phyloP scores from a whole-genome alignment of 2,888 invertebrate genomes.

The Acanthosoma haemorrhoidale region DNA sequence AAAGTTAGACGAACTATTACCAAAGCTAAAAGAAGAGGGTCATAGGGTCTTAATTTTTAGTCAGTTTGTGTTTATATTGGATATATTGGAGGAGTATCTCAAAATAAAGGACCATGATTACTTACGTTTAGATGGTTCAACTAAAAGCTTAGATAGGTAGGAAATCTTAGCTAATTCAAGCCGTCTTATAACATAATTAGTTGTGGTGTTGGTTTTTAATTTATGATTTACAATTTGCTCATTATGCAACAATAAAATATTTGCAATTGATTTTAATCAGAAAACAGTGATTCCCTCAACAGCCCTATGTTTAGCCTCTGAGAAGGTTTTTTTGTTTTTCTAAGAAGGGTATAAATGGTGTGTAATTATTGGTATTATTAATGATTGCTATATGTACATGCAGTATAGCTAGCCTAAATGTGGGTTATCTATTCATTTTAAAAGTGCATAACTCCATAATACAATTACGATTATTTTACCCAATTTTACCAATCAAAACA shows the following conservation, averaged over 20 bases:
- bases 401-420: too few species aligned
- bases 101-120: slow-evolving; percentile 65
- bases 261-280: neutral
- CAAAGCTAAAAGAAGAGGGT: slow-evolving; percentile 63
- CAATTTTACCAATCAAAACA: too few species aligned
- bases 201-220: neutral
- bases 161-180: too few species aligned
- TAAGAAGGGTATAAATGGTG: too few species aligned
- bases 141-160: slow-evolving; percentile 73
- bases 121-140: slow-evolving; percentile 82
- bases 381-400: too few species aligned
- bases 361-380: too few species aligned
- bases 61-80: slow-evolving; percentile 93
- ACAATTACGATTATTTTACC: too few species aligned
- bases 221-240: neutral
- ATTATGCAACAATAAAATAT: neutral
- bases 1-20: slow-evolving; percentile 70
- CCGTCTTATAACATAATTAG: neutral
- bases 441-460: too few species aligned
- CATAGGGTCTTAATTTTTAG: slow-evolving; percentile 89
- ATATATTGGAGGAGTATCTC: slow-evolving; percentile 85
- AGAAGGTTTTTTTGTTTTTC: too few species aligned
- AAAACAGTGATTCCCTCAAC: too few species aligned
- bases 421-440: too few species aligned
- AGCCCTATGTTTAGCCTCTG: too few species aligned